Evolutionary conservation across 2,888 invertebrate species (phyloP), one percentile per base, ranked within the genome.

Genomic region (Lampropteryx suffumata): DNA sequence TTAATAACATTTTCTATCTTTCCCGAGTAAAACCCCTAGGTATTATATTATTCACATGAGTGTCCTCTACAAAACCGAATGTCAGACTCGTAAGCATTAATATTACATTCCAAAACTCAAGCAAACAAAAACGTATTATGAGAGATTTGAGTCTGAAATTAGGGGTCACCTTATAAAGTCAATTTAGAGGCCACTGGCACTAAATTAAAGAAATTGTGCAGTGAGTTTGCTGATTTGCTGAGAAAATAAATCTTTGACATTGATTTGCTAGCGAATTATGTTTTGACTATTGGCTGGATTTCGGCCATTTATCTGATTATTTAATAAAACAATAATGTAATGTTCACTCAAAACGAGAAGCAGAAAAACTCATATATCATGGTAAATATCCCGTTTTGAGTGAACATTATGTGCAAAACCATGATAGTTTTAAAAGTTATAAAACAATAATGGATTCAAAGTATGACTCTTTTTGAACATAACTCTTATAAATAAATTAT

Each of bases 121-220:
- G 37, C 21, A 43, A 49, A 37, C 37, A 43, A 48, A 48, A 28
- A 21, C 27, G 28, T 17, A 29, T 48, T 30, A 48, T 35, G 29
- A 11, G 12, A 24, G 27, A 8, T 34, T 40, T 8, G 9, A 35
- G 14, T 7, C 12, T 10, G 5, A 36, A 29, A 26, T 34, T 6
- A 6, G 10, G 12, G 36, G 42, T 35, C 48, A 49, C 42, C 36
- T 36, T 11, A 14, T 4, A 28, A n/a, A 41, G 27, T 10, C 11
- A 34, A 35, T 43, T 28, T n/a, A 43, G n/a, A 28, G 28, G 13
- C 14, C 10, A 21, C 17, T 44, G 7, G 17, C 24, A 13, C 29
- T 44, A 44, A 24, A 29, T 24, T 12, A 8, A 44, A 36, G 10
- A 34, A 14, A 42, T 14, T 34, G 3, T 8, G 8, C 7, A 24